Conservation (phyloP, 1,140 invertebrate species). For the Cyphomyrmex costatus region DNA sequence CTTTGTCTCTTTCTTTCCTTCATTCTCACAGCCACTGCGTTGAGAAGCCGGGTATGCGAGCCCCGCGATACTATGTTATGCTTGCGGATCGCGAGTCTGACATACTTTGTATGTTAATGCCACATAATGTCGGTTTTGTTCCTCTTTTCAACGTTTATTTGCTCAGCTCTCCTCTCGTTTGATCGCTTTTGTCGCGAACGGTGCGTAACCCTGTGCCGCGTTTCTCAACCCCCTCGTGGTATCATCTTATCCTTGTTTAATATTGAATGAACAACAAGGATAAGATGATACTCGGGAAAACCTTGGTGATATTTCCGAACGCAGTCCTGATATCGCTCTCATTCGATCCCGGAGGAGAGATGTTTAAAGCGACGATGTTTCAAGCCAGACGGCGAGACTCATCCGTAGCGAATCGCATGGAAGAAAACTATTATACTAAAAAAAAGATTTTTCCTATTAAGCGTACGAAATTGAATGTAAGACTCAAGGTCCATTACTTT, state of each 20-base stretch:
- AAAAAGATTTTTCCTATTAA: neutral
- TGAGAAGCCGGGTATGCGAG: constrained; percentile 77
- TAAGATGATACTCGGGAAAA: too few species aligned
- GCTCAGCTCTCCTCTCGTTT: constrained; percentile 72
- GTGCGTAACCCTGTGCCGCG: neutral
- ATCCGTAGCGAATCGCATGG: neutral
- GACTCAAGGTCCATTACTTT: neutral
- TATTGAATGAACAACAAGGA: too few species aligned
- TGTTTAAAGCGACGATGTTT: neutral
- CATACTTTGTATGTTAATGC: constrained; percentile 87
- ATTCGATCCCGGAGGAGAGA: neutral
- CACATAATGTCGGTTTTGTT: constrained; percentile 86
- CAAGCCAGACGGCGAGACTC: neutral
- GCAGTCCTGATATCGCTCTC: constrained; percentile 8
- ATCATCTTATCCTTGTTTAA: too few species aligned
- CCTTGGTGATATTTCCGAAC: too few species aligned
- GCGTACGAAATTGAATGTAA: neutral
- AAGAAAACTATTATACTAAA: too few species aligned
- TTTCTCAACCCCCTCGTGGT: neutral
- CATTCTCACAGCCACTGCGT: constrained; percentile 49
- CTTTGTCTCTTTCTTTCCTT: constrained; percentile 25
- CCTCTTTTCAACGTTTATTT: constrained; percentile 86
- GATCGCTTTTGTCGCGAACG: constrained; percentile 76
- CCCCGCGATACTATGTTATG: constrained; percentile 85
- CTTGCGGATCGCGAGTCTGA: constrained; percentile 84